Conservation (phyloP, 2,888 invertebrate genomes). For the Scelioninae gen. 2 region DNA sequence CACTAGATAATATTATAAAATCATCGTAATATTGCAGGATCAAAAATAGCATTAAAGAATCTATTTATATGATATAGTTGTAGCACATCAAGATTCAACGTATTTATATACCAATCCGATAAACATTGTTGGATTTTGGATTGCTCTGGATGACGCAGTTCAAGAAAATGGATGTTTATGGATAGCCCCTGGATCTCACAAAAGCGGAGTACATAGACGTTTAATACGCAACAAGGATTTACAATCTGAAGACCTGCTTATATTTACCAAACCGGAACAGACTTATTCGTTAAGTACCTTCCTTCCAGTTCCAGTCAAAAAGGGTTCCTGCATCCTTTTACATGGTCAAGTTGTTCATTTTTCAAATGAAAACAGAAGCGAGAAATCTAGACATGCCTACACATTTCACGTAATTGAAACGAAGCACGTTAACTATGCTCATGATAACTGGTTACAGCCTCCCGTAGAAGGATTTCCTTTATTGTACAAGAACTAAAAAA, state of each 20-base stretch:
- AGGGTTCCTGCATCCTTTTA: constrained; percentile 92
- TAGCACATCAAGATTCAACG: constrained; percentile 90
- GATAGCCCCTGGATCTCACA: constrained; percentile 94
- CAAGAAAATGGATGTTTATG: constrained; percentile 96
- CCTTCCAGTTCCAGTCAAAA: constrained; percentile 86
- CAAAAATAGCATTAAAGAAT: too few relatives aligned
- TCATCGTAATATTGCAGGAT: too few relatives aligned
- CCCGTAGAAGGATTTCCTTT: constrained; percentile 83
- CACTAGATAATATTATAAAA: too few relatives aligned
- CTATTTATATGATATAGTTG: constrained; percentile 78
- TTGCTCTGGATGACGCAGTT: constrained; percentile 95
- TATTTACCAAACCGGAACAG: constrained; percentile 83
- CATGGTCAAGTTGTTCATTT: constrained; percentile 96
- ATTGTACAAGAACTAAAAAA: constrained; percentile 76
- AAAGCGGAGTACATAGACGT: constrained; percentile 85
- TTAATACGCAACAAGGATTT: constrained; percentile 82
- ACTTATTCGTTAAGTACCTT: constrained; percentile 86
- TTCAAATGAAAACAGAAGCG: constrained; percentile 90
- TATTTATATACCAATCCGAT: constrained; percentile 91
- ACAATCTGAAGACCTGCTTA: constrained; percentile 77
- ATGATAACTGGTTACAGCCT: constrained; percentile 92
- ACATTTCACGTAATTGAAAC: constrained; percentile 96
- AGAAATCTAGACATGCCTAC: constrained; percentile 92
- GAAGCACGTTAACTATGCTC: constrained; percentile 83
- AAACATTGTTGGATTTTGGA: constrained; percentile 93